Conservation (phyloP, 1,140 invertebrate genomes). For the Lepidurus apus region DNA sequence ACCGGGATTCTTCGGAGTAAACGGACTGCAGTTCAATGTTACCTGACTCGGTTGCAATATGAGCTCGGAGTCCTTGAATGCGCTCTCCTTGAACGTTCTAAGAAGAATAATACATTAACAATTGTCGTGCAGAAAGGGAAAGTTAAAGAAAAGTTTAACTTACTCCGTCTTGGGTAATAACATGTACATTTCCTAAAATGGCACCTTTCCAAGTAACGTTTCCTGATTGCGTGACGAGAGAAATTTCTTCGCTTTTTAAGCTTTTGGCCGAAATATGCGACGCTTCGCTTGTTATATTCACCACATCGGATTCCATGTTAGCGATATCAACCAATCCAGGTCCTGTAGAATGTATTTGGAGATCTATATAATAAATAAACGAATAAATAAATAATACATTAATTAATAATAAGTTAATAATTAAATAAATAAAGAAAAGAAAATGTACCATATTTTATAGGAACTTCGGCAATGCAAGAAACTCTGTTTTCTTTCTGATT, state of each 20-base stretch:
- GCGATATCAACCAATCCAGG: background rate
- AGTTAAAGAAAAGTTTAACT: background rate
- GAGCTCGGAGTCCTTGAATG: constrained; percentile 10
- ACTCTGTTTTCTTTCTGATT: background rate
- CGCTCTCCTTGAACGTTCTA: constrained; percentile 21
- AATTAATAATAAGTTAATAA: background rate
- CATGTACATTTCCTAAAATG: background rate
- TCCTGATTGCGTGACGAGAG: constrained; percentile 8
- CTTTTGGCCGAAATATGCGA: background rate
- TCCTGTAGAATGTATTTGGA: constrained; percentile 4
- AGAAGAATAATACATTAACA: background rate
- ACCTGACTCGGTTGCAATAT: background rate
- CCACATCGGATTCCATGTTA: background rate
- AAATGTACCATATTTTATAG: background rate
- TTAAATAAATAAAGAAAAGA: background rate
- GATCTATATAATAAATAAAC: background rate
- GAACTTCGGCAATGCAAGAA: background rate
- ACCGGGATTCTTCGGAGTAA: background rate
- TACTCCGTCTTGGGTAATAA: constrained; percentile 5
- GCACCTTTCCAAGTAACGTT: constrained; percentile 1
- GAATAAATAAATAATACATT: background rate
- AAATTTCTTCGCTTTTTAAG: background rate
- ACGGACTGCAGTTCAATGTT: background rate
- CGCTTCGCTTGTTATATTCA: background rate
- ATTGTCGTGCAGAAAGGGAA: background rate